phyloP scores from a whole-genome alignment of 2,888 invertebrate species.

The Osedax frankpressi region DNA sequence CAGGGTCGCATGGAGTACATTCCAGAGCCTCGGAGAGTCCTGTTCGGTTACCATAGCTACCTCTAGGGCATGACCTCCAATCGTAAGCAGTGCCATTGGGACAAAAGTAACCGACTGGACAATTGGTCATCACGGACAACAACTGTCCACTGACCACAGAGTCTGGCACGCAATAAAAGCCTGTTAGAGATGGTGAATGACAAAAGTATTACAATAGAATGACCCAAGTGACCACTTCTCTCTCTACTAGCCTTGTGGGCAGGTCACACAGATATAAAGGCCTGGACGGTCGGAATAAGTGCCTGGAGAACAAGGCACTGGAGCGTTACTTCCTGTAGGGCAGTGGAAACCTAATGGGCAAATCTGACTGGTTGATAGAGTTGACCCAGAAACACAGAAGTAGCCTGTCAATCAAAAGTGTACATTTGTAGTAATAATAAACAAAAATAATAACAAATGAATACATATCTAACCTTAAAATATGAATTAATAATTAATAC shows the following conservation, averaged over 20 bases:
- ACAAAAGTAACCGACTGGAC: constrained; percentile 40
- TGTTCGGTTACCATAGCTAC: constrained; percentile 39
- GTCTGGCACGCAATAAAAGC: constrained; percentile 40
- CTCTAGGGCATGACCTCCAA: constrained; percentile 39
- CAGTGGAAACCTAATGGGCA: constrained; percentile 40
- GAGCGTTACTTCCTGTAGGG: constrained; percentile 33
- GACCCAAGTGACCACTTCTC: too few species aligned
- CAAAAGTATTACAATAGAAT: too few species aligned
- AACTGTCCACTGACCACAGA: constrained; percentile 32
- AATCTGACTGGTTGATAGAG: constrained; percentile 34
- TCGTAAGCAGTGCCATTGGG: constrained; percentile 40
- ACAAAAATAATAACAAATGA: too few species aligned
- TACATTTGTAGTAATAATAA: too few species aligned
- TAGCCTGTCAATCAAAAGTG: constrained; percentile 37
- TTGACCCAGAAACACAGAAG: constrained; percentile 40
- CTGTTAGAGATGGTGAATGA: constrained; percentile 25
- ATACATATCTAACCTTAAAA: too few species aligned
- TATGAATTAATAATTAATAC: too few species aligned
- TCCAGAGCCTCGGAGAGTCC: constrained; percentile 36
- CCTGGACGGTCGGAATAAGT: constrained; percentile 35
- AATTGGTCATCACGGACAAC: constrained; percentile 30
- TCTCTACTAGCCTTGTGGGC: constrained; percentile 40
- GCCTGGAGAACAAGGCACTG: constrained; percentile 35
- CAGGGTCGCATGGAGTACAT: constrained; percentile 36
- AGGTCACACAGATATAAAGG: constrained; percentile 29